Conservation (phyloP, 2,113 vertebrate species). For the Bubo scandiacus region DNA sequence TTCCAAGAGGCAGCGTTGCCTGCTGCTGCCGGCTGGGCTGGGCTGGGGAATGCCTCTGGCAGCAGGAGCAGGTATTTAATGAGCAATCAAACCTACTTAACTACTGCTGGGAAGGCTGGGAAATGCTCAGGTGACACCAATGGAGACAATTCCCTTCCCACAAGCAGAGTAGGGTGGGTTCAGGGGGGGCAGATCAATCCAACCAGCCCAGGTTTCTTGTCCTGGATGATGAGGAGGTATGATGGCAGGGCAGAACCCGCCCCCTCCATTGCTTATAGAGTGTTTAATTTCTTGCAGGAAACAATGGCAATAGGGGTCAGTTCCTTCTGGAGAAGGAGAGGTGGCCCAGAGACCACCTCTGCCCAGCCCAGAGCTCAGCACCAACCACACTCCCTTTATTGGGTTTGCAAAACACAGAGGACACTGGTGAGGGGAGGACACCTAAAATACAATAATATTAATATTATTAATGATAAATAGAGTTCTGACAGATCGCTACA, state of each 20-base stretch:
- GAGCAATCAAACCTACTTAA: background rate
- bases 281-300: background rate
- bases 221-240: rapidly evolving
- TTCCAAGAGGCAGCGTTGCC: background rate
- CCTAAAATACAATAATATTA: background rate
- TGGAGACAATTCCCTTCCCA: background rate
- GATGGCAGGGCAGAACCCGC: background rate
- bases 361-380: background rate
- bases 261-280: background rate
- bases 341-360: background rate
- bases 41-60: too few relatives aligned
- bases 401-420: background rate
- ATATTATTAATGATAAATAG: background rate
- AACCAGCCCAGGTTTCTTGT: background rate
- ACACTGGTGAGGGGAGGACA: background rate
- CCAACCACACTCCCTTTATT: rapidly evolving
- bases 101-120: background rate
- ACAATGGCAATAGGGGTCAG: too few relatives aligned
- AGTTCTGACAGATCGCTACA: background rate
- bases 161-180: background rate
- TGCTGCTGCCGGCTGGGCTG: background rate
- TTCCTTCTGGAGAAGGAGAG: background rate
- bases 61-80: background rate
- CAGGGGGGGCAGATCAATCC: background rate
- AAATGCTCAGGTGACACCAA: background rate